These are phyloP conservation scores for Erpetoichthys calabaricus DNA, from an alignment of 2,797 vertebrate genomes.

Conservation along the genomic window DNA sequence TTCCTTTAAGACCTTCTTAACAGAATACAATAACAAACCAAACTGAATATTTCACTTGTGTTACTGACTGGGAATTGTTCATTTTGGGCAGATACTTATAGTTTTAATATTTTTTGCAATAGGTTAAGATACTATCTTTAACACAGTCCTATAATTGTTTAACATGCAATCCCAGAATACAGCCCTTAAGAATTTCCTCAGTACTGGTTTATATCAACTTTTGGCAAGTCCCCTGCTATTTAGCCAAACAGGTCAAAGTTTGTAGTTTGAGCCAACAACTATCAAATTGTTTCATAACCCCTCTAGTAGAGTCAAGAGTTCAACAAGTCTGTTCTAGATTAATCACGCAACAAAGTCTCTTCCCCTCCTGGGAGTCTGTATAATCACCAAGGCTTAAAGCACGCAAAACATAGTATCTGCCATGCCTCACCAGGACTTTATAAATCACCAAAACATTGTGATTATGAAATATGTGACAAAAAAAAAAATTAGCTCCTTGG, in stretches of 20 bases:
- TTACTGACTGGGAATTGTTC: no score
- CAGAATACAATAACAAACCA: no score
- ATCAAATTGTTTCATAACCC: conserved; percentile 33
- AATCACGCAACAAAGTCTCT: conserved; percentile 22
- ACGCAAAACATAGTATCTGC: conserved; percentile 11
- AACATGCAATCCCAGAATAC: conserved; percentile 21
- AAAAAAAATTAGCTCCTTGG: no score
- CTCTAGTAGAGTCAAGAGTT: conserved; percentile 30
- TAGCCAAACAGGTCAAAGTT: conserved; percentile 34
- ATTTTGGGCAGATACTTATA: not conserved
- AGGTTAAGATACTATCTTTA: conserved; percentile 22
- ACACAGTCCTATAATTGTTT: conserved; percentile 18
- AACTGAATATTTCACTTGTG: no score
- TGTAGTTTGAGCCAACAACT: conserved; percentile 21
- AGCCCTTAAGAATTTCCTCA: conserved; percentile 20
- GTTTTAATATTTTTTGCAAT: conserved; percentile 17
- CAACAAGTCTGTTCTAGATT: conserved; percentile 21
- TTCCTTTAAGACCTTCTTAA: no score
- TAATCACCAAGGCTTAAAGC: conserved; percentile 15
- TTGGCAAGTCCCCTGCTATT: conserved; percentile 26
- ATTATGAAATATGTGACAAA: no score
- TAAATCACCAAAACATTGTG: no score
- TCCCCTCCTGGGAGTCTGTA: conserved; percentile 11
- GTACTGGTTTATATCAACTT: conserved; percentile 28
- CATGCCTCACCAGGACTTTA: conserved; percentile 1